Base-by-base conservation (phyloP, 1,140 invertebrate species). In the Whitmania pigra region DNA sequence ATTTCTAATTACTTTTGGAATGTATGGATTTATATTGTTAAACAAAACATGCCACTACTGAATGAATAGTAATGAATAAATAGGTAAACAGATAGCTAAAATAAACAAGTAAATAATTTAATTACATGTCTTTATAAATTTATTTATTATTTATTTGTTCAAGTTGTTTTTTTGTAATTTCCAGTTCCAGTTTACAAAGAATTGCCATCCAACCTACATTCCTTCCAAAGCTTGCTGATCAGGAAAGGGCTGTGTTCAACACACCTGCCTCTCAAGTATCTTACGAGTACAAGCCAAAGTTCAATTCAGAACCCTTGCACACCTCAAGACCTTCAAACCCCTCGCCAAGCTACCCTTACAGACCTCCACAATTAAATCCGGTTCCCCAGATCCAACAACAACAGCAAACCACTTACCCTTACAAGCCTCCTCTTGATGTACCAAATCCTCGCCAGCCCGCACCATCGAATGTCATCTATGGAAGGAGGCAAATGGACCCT, bases 221-320 rank as follows among this genome's bases (percentile, higher is more conserved):
- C 29, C 57, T 63, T 13, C 57, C 57, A n/a, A 63, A 63, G 29
- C 11, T 63, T 13, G 7, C 15, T 13, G 22, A 22, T 20, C 22
- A 63, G 20, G 18, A 63, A 6, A 31, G 29, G 22, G 11, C 29
- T 63, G 22, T n/a, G 22, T 25, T 63, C 57, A 25, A 63, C 57
- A 20, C 9, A 63, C 57, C 57, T 13, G 29, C 22, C 15, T 49
- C 43, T 49, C 43, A 49, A 17, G 57, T 63, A 13, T 25, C 57
- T 63, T 63, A 6, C 57, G 57, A 63, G 15, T 25, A 25, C 57
- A 63, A 63, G 57, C 57, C 57, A 22, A 63, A 63, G 29, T 25
- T 63, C 22, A 63, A 22, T 7, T 7, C 57, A 22, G 57, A 63
- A 31, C 57, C 57, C 9, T 31, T 63, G 29, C 15, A 63, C 22